Evolutionary conservation across 1,140 invertebrate species (phyloP), one percentile per base, ranked within the genome.

Genomic region (Drosophila virilis): DNA sequence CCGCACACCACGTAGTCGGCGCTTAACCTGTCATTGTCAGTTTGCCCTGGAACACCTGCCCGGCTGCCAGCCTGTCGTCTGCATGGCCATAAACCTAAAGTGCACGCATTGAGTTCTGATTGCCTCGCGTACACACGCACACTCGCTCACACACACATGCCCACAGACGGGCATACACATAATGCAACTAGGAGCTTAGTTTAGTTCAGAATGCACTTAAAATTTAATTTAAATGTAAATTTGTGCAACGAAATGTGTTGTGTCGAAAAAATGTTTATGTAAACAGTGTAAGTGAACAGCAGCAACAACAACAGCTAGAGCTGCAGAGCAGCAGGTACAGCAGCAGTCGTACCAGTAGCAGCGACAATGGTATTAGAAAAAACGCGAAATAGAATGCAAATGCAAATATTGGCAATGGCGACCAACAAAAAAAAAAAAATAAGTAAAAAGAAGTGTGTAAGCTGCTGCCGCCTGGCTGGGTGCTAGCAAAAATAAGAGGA

Each of bases 151-250:
- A 43, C n/a, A 48, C 42, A 48, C 33, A 38, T 8, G 8, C 7
- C 13, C 45, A 40, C 28, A 9, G n/a, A 33, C 4, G 37, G 33
- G 6, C 33, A 28, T 7, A 35, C 38, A 43, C 33, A 40, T 38
- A 59, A 57, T 50, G 59, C 60, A 54, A 64, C 48, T 66, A 64
- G 73, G 70, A 81, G 86, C 84, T 88, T 89, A 88, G 84, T 88
- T 88, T 88, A 88, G 79, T 88, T 88, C 80, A 84, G 78, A 84
- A 89, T 84, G 80, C 84, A 88, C 84, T 88, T 88, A 88, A 88
- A 88, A 78, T 88, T 88, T 88, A 88, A 88, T 88, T 88, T 88
- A 88, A 88, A 88, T 88, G 84, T 88, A 88, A 88, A 88, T 88
- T 88, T 89, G 84, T 84, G 84, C 84, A 88, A 77, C 85, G 61